Base-by-base conservation (phyloP, 2,888 invertebrate species). In the Cephus sareptanus region DNA sequence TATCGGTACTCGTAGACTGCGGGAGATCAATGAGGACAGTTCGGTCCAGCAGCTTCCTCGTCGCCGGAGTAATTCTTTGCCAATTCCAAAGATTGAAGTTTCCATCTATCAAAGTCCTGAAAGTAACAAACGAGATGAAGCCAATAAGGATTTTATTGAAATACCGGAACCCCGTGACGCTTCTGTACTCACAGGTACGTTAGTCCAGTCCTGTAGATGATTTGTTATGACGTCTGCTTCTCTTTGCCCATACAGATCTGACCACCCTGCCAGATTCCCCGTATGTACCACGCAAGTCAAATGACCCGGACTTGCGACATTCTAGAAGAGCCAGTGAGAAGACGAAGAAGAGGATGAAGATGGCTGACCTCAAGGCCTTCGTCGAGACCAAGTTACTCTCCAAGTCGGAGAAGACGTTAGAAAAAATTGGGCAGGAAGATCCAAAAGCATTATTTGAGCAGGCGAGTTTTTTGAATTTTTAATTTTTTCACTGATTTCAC, bases 41-140 rank as follows among this genome's bases (percentile, higher is more conserved):
- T 94, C 95, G 4, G 94, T 95, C 82, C 94, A 96, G 89, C 95
- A 95, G 87, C 96, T 95, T 87, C 96, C 97, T 12, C 93, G 98
- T 78, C 95, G 97, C 89, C 94, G 98, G 76, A 98, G 98, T 87
- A 97, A 97, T 89, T 99, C 98, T 0, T 92, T 98, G 77, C 98
- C 99, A 0, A 97, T 97, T 89, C 97, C 98, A 1, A 97, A 98
- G 92, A 97, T 98, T 80, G 97, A 97, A 92, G 95, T 97, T 1
- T 97, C 97, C 0, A 92, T 97, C 37, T 97, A 96, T 89, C 96
- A 96, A 90, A 96, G 95, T 85, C 95, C 95, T 0, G 96, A 95
- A 79, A 92, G 93, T 34, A 95, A 94, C 86, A 95, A 94, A 82
- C 93, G 93, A 31, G 95, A 95, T 77, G 94, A 94, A 0, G 87